Evolutionary conservation across 1,140 invertebrate genomes (phyloP).

Genomic region (Orius laevigatus): DNA sequence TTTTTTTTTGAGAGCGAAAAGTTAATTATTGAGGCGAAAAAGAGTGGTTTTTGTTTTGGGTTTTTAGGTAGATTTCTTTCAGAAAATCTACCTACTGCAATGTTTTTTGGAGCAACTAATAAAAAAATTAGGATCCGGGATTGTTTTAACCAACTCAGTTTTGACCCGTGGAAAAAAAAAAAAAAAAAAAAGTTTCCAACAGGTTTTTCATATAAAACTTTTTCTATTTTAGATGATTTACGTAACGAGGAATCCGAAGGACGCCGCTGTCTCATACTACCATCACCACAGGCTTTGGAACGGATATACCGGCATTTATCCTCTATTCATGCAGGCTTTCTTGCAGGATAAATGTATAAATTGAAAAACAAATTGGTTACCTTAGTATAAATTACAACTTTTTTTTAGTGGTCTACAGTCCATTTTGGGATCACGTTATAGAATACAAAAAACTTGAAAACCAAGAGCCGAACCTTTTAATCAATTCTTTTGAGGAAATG

Average conservation of each 20-base stretch:
- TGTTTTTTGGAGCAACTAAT: too few species aligned
- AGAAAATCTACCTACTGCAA: too few species aligned
- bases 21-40: too few species aligned
- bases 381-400: too few species aligned
- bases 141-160: too few species aligned
- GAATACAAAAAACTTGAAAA: slow-evolving; percentile 27
- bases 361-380: background rate
- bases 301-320: slow-evolving; percentile 28
- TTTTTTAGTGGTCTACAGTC: slow-evolving; percentile 22
- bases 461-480: slow-evolving; percentile 27
- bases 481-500: slow-evolving; percentile 33
- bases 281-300: slow-evolving; percentile 33
- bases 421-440: slow-evolving; percentile 23
- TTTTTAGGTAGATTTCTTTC: too few species aligned
- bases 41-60: too few species aligned
- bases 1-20: too few species aligned
- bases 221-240: slow-evolving; percentile 37
- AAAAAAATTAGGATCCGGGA: too few species aligned
- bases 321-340: slow-evolving; percentile 31
- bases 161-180: too few species aligned
- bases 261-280: slow-evolving; percentile 41
- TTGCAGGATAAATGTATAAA: slow-evolving; percentile 26
- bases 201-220: background rate
- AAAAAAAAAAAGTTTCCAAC: too few species aligned
- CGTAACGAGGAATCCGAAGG: slow-evolving; percentile 44